Percentiles rank a stretch among this genome's conserved stretches.
Evolutionary conservation across 2,797 vertebrate species (phyloP).

Genomic region (Rhinophrynus dorsalis): DNA sequence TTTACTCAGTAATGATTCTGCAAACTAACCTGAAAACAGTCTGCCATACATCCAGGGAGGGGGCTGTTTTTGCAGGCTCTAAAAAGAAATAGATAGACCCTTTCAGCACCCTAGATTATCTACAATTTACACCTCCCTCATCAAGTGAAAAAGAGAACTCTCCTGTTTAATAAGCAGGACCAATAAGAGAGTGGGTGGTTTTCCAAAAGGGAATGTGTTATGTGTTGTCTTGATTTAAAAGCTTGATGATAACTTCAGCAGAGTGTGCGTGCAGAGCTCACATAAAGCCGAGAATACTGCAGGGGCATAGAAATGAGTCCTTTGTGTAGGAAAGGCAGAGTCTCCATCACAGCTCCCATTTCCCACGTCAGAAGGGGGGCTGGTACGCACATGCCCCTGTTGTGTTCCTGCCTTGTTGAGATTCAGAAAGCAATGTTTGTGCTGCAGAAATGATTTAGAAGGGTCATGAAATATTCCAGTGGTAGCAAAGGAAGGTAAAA

Average conservation of each 20-base stretch:
- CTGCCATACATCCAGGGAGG: too few species aligned
- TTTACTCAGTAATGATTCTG: too few species aligned
- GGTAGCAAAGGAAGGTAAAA: not conserved
- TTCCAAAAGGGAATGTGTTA: not conserved
- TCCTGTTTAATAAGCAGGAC: not conserved
- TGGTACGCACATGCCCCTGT: not conserved
- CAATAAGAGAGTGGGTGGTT: not conserved
- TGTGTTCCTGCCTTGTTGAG: not conserved
- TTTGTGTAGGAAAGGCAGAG: not conserved
- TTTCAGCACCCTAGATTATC: not conserved
- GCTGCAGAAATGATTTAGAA: not conserved
- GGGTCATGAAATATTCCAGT: too few species aligned
- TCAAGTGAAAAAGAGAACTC: not conserved
- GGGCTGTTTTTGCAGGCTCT: too few species aligned
- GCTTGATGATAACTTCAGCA: not conserved
- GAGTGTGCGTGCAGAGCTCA: not conserved
- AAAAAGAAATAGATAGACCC: too few species aligned
- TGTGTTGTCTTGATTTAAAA: not conserved
- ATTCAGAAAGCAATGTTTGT: slow-evolving; percentile 4
- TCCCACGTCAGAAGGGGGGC: not conserved
- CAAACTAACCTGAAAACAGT: too few species aligned
- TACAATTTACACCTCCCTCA: not conserved
- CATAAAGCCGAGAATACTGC: not conserved
- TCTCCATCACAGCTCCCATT: not conserved
- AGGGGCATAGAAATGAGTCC: slow-evolving; percentile 1